Base-by-base conservation (phyloP, 2,888 invertebrate species). In the Lutraria lutraria region DNA sequence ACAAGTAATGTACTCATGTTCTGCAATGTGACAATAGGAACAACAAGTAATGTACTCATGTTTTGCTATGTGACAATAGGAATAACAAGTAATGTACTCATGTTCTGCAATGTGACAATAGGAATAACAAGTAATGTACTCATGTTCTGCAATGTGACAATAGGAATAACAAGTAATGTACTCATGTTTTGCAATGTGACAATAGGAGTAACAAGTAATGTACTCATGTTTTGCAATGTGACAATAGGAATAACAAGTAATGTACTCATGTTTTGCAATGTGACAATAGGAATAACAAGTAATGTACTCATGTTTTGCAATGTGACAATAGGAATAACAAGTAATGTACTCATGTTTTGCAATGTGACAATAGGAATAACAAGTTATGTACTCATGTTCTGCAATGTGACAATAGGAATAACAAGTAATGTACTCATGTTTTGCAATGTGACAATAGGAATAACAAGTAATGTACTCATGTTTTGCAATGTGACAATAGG, bases 191-290 rank as follows among this genome's bases (percentile, higher is more conserved):
- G 85, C 19, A 80, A 85, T 3, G 16, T 34, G 31, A 79, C 19
- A n/a, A 79, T 34, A 34, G 16, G 34, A 21, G 4, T n/a, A 60
- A 60, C 21, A 2, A 16, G 56, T 19, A 60, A 21, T 6, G 0
- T 21, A 21, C 19, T 3, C 60, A 60, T 2, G 8, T 43, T 43
- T 8, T 43, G 43, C 43, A 43, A 43, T 21, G 60, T 60, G n/a
- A 60, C 60, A 60, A 60, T 60, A 60, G 19, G 21, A 6, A 8
- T 43, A 43, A 43, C 21, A 60, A 60, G 60, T 19, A 19, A 60
- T n/a, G 21, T 21, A 60, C n/a, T n/a, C n/a, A n/a, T 93, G 87
- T 95, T 95, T 96, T 96, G 85, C 19, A 80, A 85, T 3, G 16
- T 34, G 31, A 79, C 19, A n/a, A 79, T 34, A 34, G 16, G 34